Evolutionary conservation across 2,797 vertebrate genomes (phyloP).

Genomic region (Karalla daura): DNA sequence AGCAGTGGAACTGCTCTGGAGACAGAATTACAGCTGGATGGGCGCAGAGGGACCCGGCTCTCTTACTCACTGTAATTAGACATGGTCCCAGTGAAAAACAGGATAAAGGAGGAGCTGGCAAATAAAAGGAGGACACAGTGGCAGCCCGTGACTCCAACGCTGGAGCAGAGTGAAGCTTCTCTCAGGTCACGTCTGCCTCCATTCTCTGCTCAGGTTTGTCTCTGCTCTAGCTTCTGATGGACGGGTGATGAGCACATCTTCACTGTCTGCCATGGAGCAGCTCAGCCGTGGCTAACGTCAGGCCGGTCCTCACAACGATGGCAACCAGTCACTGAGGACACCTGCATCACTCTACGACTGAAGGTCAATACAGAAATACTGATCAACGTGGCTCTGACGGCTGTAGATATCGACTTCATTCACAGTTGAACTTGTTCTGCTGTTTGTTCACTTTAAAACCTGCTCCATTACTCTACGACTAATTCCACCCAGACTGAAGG

Average conservation of each 20-base stretch:
- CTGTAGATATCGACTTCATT: constrained; percentile 18
- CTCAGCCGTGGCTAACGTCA: no score
- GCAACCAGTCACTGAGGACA: no score
- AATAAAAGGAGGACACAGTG: constrained; percentile 2
- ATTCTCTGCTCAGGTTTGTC: no score
- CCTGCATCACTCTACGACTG: background rate
- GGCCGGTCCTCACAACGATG: no score
- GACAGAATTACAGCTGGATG: constrained; percentile 18
- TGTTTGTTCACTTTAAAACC: background rate
- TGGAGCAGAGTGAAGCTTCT: background rate
- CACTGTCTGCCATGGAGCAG: no score
- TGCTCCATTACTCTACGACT: no score
- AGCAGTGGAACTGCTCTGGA: background rate
- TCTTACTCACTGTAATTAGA: constrained; percentile 21
- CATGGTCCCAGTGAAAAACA: background rate
- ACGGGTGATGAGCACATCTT: no score
- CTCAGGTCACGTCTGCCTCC: background rate
- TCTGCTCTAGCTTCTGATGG: no score
- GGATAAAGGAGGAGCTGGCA: constrained; percentile 4
- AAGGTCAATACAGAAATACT: background rate
- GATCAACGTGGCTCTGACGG: background rate
- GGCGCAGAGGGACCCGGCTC: no score
- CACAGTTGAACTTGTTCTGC: background rate
- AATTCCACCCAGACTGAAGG: no score
- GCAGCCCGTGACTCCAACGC: background rate